A percentile compares a stretch with the other conserved stretches of the same genome.
Evolutionary conservation across 2,113 vertebrate genomes (phyloP).

Genomic region (Ranitomeya variabilis): DNA sequence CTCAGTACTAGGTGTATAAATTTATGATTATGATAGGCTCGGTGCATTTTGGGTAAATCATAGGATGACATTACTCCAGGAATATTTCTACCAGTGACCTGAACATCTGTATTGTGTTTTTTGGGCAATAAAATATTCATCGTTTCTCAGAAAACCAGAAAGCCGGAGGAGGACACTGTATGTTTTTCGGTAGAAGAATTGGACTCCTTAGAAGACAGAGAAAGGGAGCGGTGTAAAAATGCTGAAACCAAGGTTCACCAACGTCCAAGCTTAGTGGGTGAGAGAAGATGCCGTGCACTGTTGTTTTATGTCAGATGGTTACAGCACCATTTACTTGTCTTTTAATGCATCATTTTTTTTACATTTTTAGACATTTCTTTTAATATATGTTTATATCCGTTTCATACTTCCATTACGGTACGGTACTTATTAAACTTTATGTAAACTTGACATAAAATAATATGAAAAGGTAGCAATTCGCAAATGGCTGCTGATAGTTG

Average conservation of each 20-base stretch:
- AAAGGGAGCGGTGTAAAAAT: constrained; percentile 2
- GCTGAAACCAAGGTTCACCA: constrained; percentile 33
- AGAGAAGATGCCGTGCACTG: background rate
- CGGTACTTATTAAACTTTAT: too few relatives aligned
- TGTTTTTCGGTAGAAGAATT: constrained; percentile 50
- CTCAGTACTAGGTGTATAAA: too few relatives aligned
- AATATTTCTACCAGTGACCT: background rate
- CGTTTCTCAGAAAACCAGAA: constrained; percentile 19
- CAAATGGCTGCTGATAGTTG: too few relatives aligned
- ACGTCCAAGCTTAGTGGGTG: constrained; percentile 50
- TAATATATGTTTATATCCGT: background rate
- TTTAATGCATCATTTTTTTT: too few relatives aligned
- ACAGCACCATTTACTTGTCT: too few relatives aligned
- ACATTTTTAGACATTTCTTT: background rate
- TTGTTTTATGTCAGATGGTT: too few relatives aligned
- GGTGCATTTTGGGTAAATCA: too few relatives aligned
- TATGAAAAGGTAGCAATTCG: too few relatives aligned
- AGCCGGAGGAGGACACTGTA: constrained; percentile 19
- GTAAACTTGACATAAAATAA: too few relatives aligned
- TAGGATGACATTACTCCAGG: too few relatives aligned
- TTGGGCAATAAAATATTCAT: background rate
- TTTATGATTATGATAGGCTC: too few relatives aligned
- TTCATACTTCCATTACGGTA: constrained; percentile 5
- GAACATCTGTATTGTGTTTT: background rate
- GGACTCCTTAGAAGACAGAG: constrained; percentile 36